Conservation (phyloP, 1,140 invertebrate genomes). For the Drosophila kikkawai region DNA sequence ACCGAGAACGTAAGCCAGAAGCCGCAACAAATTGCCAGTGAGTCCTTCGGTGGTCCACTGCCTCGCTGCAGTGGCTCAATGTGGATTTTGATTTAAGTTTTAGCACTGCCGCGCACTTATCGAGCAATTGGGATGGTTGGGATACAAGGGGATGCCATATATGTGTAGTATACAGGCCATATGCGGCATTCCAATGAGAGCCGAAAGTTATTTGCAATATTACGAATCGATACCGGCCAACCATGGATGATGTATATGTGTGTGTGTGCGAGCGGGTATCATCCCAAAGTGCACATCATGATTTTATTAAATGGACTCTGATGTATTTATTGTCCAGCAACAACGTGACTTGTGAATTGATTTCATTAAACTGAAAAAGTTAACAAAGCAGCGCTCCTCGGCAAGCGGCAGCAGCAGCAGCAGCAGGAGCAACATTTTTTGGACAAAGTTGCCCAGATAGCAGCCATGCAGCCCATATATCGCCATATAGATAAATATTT, state of each 20-base stretch:
- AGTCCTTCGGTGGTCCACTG: conserved; percentile 18
- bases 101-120: conserved; percentile 67
- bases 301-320: conserved; percentile 85
- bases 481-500: conserved; percentile 75
- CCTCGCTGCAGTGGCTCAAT: conserved; percentile 54
- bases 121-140: conserved; percentile 57
- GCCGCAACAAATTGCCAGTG: conserved; percentile 51
- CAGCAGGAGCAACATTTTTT: conserved; percentile 59
- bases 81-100: conserved; percentile 72
- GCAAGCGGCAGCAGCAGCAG: conserved; percentile 2
- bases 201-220: conserved; percentile 74
- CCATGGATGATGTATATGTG: conserved; percentile 39
- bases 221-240: conserved; percentile 59
- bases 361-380: conserved; percentile 85
- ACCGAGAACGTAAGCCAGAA: conserved; percentile 51
- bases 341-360: conserved; percentile 85
- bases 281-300: conserved; percentile 84
- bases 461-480: conserved; percentile 54
- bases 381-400: conserved; percentile 68
- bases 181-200: conserved; percentile 77
- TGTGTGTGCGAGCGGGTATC: conserved; percentile 45
- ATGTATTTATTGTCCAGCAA: conserved; percentile 85
- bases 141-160: conserved; percentile 7
- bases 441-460: conserved; percentile 56
- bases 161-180: conserved; percentile 28